A percentile compares a stretch with the other conserved stretches of the same genome.
These are phyloP conservation scores for Camelus dromedarius DNA, from an alignment of 2,113 vertebrate genomes.

Conservation along the genomic window DNA sequence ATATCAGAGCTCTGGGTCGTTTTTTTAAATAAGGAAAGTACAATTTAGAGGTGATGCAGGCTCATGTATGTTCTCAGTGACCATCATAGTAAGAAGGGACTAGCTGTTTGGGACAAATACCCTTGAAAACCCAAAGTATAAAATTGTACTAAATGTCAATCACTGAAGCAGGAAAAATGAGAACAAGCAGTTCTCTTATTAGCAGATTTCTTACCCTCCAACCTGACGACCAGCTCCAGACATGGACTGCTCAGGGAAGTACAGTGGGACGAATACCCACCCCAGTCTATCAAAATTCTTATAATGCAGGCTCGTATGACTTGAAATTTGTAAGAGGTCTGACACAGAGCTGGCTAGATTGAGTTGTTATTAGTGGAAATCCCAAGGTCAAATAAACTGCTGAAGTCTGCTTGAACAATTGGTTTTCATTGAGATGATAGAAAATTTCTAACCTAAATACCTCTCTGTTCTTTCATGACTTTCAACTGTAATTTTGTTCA, in stretches of 20 bases:
- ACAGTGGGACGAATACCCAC: background rate
- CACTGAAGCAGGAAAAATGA: background rate
- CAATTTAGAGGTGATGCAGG: background rate
- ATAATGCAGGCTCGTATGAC: background rate
- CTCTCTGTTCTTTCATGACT: background rate
- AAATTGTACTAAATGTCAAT: background rate
- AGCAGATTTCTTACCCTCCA: background rate
- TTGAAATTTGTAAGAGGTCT: background rate
- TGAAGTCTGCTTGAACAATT: background rate
- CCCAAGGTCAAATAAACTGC: background rate
- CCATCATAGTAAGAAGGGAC: background rate
- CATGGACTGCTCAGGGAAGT: background rate
- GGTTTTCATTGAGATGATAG: background rate
- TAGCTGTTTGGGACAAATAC: background rate
- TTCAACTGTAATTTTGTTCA: constrained; percentile 2
- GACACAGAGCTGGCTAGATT: background rate
- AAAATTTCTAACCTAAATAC: background rate
- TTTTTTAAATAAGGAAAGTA: background rate
- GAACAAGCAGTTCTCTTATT: background rate
- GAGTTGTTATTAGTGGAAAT: background rate
- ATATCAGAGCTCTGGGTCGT: background rate
- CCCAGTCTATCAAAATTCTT: background rate
- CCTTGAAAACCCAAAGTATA: background rate
- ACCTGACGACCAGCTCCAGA: background rate
- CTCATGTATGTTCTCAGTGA: background rate